phyloP scores from a whole-genome alignment of 2,888 invertebrate species.

The Scotopteryx bipunctaria region DNA sequence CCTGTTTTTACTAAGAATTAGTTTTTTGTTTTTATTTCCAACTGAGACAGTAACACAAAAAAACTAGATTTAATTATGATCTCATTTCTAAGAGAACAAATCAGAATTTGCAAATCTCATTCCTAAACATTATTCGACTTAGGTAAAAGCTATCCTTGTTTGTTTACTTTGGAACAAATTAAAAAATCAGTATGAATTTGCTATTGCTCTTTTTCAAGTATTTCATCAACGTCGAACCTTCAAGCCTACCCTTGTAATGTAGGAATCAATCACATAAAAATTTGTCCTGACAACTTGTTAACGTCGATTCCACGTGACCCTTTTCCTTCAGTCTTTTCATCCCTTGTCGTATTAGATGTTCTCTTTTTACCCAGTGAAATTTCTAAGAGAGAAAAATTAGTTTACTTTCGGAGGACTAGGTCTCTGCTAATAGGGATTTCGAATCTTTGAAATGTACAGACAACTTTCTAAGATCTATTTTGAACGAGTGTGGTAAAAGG shows the following conservation, averaged over 20 bases:
- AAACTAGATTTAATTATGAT: no score
- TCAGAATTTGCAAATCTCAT: no score
- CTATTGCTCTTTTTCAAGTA: slow-evolving; percentile 8
- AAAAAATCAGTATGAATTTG: slow-evolving; percentile 4
- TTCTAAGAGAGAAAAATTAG: not conserved
- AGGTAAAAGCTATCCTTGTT: not conserved
- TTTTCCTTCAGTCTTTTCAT: slow-evolving; percentile 36
- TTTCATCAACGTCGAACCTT: slow-evolving; percentile 28
- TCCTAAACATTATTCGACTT: no score
- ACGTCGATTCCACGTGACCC: slow-evolving; percentile 37
- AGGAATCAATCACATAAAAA: slow-evolving; percentile 42
- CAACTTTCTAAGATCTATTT: no score
- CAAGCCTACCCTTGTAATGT: slow-evolving; percentile 29
- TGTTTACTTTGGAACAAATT: not conserved
- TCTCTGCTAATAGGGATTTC: not conserved
- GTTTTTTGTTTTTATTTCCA: no score
- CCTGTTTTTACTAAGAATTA: no score
- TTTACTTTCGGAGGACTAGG: no score
- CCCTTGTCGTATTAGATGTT: slow-evolving; percentile 2
- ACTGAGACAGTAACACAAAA: no score
- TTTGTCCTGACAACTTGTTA: slow-evolving; percentile 41
- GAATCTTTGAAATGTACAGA: not conserved
- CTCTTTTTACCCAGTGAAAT: not conserved
- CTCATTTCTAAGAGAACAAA: no score
- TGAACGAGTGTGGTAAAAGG: no score